Base-by-base conservation (phyloP, 2,797 vertebrate genomes). In the Jordanella pulchra region DNA sequence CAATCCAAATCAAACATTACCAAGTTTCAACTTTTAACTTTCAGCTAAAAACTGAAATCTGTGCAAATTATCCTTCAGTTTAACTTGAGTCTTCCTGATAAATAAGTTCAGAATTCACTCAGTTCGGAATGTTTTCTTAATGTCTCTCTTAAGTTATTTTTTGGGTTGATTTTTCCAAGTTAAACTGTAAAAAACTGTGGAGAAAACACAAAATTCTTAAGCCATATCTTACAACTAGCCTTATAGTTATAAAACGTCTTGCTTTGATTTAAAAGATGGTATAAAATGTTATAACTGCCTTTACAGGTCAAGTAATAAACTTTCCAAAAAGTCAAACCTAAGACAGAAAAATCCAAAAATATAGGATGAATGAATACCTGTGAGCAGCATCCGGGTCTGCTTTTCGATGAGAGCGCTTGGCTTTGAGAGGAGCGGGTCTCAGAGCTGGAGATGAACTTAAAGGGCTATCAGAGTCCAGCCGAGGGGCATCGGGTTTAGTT, bases 301-400 rank as follows among this genome's bases (percentile, higher is more conserved):
- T 44, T 15, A 47, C 45, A 47, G 45, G 45, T 47, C 45, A 13
- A 47, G 15, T 14, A 15, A 3, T 15, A 47, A 47, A 47, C 14
- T 47, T 47, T 47, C 45, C 44, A 64, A 45, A 64, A 14, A 25
- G 18, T 25, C n/a, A n/a, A n/a, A n/a, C n/a, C n/a, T n/a, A n/a
- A n/a, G n/a, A n/a, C n/a, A n/a, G n/a, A n/a, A 39, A 39, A 7
- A 5, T 39, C 1, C 1, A 39, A 35, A 39, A 39, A 39, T 39
- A 4, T 39, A 39, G 6, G 35, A 7, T 39, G 35, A 3, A 7
- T 39, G 35, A 3, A 7, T 93, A 99, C 98, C 97, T 97, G 95
- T 98, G 97, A 77, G 98, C 97, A 69, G 98, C 97, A 47, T 98
- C 96, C 0, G 97, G 96, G 63, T 98, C 97, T 60, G 97, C 97